Percentiles rank a stretch among this genome's conserved stretches.
phyloP scores from a whole-genome alignment of 2,888 invertebrate species.

The Pandemis corylana region DNA sequence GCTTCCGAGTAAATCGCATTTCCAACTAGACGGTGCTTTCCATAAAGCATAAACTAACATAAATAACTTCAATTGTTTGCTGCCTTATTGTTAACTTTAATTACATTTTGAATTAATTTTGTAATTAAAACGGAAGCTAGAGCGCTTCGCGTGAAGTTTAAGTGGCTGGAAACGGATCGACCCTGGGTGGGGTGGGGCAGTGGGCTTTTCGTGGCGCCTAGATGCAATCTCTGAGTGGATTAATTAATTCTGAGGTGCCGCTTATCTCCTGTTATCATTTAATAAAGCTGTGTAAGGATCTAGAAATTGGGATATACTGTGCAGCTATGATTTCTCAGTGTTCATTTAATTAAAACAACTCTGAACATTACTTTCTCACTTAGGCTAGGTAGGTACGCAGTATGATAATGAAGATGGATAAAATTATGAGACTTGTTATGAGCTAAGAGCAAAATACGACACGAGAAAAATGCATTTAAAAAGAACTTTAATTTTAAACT shows the following conservation, averaged over 20 bases:
- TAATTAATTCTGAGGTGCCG: conserved; percentile 85
- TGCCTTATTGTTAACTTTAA: conserved; percentile 86
- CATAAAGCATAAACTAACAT: conserved; percentile 85
- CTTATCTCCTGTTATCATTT: conserved; percentile 84
- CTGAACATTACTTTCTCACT: conserved; percentile 7
- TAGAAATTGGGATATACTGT: conserved; percentile 67
- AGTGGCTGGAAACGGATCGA: conserved; percentile 85
- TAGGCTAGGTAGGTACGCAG: not conserved
- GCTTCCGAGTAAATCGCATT: conserved; percentile 65
- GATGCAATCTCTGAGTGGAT: conserved; percentile 85
- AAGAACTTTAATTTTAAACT: too few relatives aligned
- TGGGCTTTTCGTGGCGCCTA: conserved; percentile 63
- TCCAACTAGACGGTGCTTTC: conserved; percentile 65
- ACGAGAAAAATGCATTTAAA: too few relatives aligned
- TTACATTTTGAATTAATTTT: conserved; percentile 86
- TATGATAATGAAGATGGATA: not conserved
- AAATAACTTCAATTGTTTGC: conserved; percentile 86
- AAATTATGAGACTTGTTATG: not conserved
- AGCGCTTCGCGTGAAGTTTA: conserved; percentile 85
- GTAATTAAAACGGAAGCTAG: conserved; percentile 86
- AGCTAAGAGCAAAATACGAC: too few relatives aligned
- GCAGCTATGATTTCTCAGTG: conserved; percentile 45
- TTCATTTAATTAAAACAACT: conserved; percentile 29
- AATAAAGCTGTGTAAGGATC: conserved; percentile 80
- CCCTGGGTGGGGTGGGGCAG: conserved; percentile 64